A percentile compares a stretch with the other conserved stretches of the same genome.
Conservation (phyloP, 2,113 vertebrate genomes). For the Ranitomeya variabilis region DNA sequence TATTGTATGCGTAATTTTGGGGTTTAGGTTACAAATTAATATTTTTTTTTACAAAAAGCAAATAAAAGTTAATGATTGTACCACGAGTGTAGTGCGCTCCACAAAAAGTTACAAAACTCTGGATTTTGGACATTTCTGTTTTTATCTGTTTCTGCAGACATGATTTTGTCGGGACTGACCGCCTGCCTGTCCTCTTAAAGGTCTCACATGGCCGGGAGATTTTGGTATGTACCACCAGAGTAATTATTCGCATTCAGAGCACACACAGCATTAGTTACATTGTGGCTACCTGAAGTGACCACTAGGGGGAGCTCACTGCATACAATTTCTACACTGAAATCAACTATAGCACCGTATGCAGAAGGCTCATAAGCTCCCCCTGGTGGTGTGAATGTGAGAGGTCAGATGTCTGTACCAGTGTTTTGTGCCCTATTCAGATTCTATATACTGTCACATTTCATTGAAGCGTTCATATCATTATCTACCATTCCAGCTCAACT, state of each 20-base stretch:
- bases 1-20: too few species aligned
- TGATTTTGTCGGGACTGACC: slow-evolving; percentile 77
- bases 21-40: too few species aligned
- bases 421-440: background rate
- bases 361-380: background rate
- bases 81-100: too few species aligned
- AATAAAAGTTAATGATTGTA: too few species aligned
- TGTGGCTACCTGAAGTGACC: background rate
- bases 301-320: background rate
- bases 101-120: too few species aligned
- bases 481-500: slow-evolving; percentile 76
- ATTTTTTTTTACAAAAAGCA: too few species aligned
- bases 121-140: background rate
- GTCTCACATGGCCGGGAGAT: slow-evolving; percentile 88
- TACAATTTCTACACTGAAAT: background rate
- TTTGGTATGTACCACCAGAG: slow-evolving; percentile 76
- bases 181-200: slow-evolving; percentile 86
- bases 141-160: slow-evolving; percentile 73
- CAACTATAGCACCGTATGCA: background rate
- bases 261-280: too few species aligned
- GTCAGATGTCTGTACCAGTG: background rate
- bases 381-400: background rate
- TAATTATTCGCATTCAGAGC: background rate
- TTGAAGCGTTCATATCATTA: background rate
- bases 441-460: background rate